phyloP scores from a whole-genome alignment of 2,113 vertebrate species.

The Leptobrachium leishanense region DNA sequence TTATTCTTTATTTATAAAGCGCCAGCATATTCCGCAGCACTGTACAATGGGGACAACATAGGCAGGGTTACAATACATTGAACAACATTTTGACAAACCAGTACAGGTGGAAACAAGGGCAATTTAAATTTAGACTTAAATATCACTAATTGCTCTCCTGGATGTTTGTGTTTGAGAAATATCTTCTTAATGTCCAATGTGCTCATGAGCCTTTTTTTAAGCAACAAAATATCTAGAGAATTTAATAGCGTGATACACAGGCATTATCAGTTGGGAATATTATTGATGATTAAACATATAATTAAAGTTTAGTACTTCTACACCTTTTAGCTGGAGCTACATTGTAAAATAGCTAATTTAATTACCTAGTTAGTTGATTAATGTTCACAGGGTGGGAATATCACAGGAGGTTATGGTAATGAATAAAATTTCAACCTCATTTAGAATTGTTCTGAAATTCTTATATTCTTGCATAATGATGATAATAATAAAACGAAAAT shows the following conservation, averaged over 20 bases:
- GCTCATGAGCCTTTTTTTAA: too few species aligned
- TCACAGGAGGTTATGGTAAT: conserved; percentile 40
- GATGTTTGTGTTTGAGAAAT: not conserved
- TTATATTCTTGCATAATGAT: conserved; percentile 22
- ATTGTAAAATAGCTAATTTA: conserved; percentile 24
- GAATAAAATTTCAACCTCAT: conserved; percentile 31
- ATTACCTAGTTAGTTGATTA: conserved; percentile 39
- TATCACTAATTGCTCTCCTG: too few species aligned
- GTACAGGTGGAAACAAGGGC: too few species aligned
- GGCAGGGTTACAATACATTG: too few species aligned
- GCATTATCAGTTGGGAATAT: not conserved
- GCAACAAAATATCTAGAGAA: not conserved
- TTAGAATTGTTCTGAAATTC: conserved; percentile 40
- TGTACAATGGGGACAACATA: too few species aligned
- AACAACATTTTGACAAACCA: too few species aligned
- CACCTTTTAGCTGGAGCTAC: conserved; percentile 16
- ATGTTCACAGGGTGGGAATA: conserved; percentile 21
- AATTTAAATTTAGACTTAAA: too few species aligned
- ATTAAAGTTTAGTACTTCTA: conserved; percentile 12
- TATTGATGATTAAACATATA: conserved; percentile 27
- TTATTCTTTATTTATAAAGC: too few species aligned
- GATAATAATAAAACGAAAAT: conserved; percentile 7
- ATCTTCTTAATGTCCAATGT: too few species aligned
- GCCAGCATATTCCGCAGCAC: too few species aligned
- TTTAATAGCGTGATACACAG: not conserved